Evolutionary conservation across 1,140 invertebrate species (phyloP).

Genomic region (Drosophila busckii): DNA sequence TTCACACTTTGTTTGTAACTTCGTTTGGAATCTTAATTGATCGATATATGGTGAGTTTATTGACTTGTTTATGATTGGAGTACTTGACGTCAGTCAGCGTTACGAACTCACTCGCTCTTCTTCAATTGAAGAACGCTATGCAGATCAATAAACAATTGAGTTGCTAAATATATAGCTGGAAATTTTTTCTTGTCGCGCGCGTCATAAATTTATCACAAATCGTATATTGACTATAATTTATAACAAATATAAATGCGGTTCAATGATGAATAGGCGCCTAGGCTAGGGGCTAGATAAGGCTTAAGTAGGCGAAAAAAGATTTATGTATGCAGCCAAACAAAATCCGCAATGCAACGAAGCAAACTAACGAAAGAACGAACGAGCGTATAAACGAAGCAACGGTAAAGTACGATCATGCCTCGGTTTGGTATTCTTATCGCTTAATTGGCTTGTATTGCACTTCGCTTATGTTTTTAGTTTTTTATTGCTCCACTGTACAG

Average conservation of each 20-base stretch:
- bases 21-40: background rate
- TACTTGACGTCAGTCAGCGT: slow-evolving; percentile 19
- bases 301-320: slow-evolving; percentile 11
- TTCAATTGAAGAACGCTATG: slow-evolving; percentile 1
- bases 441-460: slow-evolving; percentile 63
- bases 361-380: background rate
- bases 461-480: slow-evolving; percentile 31
- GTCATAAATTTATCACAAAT: slow-evolving; percentile 52
- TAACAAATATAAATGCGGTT: slow-evolving; percentile 54
- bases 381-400: background rate
- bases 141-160: slow-evolving; percentile 12
- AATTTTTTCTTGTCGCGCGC: slow-evolving; percentile 32
- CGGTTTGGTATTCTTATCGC: slow-evolving; percentile 14
- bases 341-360: slow-evolving; percentile 7
- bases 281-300: slow-evolving; percentile 12
- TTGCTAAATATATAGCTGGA: slow-evolving; percentile 1
- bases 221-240: slow-evolving; percentile 67
- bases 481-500: slow-evolving; percentile 66
- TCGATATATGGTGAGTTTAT: slow-evolving; percentile 7
- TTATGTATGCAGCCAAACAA: slow-evolving; percentile 3
- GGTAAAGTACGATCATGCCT: background rate
- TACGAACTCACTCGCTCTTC: background rate
- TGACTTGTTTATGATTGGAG: slow-evolving; percentile 5
- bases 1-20: too few species aligned
- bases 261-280: slow-evolving; percentile 49